A percentile compares a stretch with the other conserved stretches of the same genome.
These are phyloP conservation scores for Acrobasis repandana DNA, from an alignment of 2,888 invertebrate genomes.

Conservation along the genomic window DNA sequence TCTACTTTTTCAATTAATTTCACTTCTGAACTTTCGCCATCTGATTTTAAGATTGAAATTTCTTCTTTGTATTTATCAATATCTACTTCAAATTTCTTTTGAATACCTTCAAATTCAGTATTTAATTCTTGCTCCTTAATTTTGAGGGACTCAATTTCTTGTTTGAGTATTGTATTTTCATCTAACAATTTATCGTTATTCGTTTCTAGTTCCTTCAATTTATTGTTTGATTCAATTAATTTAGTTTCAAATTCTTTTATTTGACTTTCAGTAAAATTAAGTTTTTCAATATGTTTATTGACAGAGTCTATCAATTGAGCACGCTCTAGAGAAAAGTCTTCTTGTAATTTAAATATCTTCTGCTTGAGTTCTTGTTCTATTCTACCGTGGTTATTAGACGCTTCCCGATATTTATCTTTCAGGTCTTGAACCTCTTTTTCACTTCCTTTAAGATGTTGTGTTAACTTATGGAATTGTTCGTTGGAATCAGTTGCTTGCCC, in stretches of 20 bases:
- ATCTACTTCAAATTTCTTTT: conserved; percentile 68
- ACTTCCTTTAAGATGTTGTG: conserved; percentile 80
- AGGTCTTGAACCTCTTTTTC: conserved; percentile 82
- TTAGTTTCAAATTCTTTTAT: conserved; percentile 60
- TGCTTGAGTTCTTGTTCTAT: conserved; percentile 76
- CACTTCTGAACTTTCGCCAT: conserved; percentile 70
- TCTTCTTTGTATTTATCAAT: conserved; percentile 76
- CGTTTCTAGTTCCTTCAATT: conserved; percentile 55
- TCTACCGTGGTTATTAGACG: conserved; percentile 67
- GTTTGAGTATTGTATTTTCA: conserved; percentile 70
- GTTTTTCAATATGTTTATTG: conserved; percentile 63
- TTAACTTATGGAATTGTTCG: conserved; percentile 80
- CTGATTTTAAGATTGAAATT: conserved; percentile 68
- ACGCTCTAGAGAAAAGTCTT: conserved; percentile 67
- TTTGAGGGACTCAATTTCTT: conserved; percentile 65
- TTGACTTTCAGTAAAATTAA: conserved; percentile 62
- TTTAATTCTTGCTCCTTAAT: conserved; percentile 65
- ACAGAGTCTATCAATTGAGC: conserved; percentile 60
- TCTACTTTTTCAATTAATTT: conserved; percentile 78
- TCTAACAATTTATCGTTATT: conserved; percentile 66
- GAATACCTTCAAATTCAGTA: conserved; percentile 59
- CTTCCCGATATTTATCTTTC: conserved; percentile 73
- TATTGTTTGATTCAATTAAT: conserved; percentile 50
- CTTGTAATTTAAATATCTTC: conserved; percentile 70
- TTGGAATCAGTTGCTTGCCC: conserved; percentile 84